Evolutionary conservation across 92 coral and sea anemone genomes (phyloP), one percentile per base, ranked within the genome.

Genomic region (Umimayanthus kanabou): DNA sequence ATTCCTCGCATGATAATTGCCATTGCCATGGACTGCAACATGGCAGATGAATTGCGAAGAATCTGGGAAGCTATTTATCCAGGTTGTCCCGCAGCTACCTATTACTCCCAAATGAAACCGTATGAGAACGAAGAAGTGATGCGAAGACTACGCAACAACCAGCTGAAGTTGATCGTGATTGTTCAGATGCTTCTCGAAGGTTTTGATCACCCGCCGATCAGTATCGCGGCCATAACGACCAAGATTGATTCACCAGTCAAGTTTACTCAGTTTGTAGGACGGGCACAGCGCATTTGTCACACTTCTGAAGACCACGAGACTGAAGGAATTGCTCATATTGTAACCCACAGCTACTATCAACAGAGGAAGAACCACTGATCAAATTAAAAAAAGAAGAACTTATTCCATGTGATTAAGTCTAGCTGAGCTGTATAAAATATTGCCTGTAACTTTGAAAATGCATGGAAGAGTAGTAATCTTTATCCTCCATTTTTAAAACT

Each of bases 1-100:
- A 66, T 64, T 6, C 91, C 93, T 3, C 93, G 84, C 81, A 88
- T 91, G 93, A 90, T 90, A 4, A 91, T 91, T 6, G 93, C 93
- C 7, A 88, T 91, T 10, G 0, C 82, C 28, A 61, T 14, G 47
- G 72, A 88, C 22, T 39, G 8, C 20, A 66, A 2, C 4, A 29
- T n/a, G 1, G 93, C 93, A 4, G 39, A 83, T 22, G 8, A 22
- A 8, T 81, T 84, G 43, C 18, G 16, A 14, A 3, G 43, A 1
- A 29, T 84, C 33, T 88, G 91, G 91, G 10, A 81, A 11, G 5
- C 29, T 0, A 1, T 0, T 1, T 85, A 75, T 67, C 71, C 57
- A 23, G 57, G 50, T 23, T 64, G 9, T 42, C 1, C 84, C n/a
- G 85, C 85, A 18, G 4, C 64, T 9, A 26, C 85, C 15, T 79